phyloP scores from a whole-genome alignment of 2,113 vertebrate species.

The Emydocephalus ijimae region DNA sequence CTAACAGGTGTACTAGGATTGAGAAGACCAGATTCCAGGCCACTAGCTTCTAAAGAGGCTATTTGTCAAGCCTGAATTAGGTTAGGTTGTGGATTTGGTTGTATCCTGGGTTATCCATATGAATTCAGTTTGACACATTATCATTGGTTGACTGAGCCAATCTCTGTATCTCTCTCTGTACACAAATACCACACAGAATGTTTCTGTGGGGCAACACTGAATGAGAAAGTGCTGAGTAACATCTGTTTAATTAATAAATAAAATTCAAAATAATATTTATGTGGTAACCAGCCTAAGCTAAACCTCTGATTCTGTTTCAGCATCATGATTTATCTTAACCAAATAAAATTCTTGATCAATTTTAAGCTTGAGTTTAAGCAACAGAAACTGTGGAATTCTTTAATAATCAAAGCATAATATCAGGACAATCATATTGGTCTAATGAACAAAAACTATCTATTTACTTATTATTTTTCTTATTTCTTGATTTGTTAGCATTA shows the following conservation, averaged over 20 bases:
- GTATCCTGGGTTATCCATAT: too few species aligned
- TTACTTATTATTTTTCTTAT: neutral
- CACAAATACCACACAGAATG: neutral
- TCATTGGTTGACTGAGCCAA: neutral
- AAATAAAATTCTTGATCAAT: neutral
- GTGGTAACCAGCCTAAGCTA: neutral
- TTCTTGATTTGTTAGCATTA: neutral
- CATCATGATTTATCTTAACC: neutral
- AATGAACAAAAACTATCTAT: neutral
- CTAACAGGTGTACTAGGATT: neutral
- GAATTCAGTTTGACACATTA: too few species aligned
- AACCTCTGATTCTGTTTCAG: neutral
- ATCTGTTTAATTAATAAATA: neutral
- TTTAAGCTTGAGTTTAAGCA: neutral
- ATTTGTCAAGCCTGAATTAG: neutral
- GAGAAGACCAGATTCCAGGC: neutral
- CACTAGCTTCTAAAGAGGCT: neutral
- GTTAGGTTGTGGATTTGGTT: too few species aligned
- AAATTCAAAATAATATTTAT: neutral
- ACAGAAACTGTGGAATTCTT: neutral
- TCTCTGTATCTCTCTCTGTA: neutral
- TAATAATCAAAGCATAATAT: neutral
- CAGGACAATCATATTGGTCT: neutral
- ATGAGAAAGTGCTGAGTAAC: neutral
- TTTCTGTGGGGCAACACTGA: neutral